Evolutionary conservation across 2,888 invertebrate genomes (phyloP).

Genomic region (Vesta saturnalis): DNA sequence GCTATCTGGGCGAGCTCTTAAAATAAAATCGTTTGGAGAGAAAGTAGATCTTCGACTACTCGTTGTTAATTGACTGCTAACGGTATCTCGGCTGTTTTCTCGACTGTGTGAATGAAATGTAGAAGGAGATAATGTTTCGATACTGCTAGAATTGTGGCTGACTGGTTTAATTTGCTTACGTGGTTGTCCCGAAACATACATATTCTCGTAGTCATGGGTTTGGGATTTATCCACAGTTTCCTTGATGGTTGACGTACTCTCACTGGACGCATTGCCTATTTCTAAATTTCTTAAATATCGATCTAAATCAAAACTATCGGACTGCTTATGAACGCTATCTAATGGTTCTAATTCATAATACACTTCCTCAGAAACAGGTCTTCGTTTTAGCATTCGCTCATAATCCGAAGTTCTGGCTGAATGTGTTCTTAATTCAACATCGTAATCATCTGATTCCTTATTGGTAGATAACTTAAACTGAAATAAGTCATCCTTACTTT

Average conservation of each 20-base stretch:
- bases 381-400: conserved; percentile 66
- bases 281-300: conserved; percentile 43
- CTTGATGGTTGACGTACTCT: neutral
- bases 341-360: conserved; percentile 73
- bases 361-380: conserved; percentile 81
- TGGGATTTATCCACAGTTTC: neutral
- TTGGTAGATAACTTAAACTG: neutral
- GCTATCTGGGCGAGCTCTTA: conserved; percentile 53
- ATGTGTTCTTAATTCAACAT: conserved; percentile 54
- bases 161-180: conserved; percentile 21
- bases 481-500: conserved; percentile 39
- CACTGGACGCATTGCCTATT: neutral
- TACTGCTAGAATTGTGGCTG: conserved; percentile 16
- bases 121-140: conserved; percentile 18
- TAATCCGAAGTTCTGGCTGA: conserved; percentile 46
- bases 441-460: conserved; percentile 57
- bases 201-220: conserved; percentile 57
- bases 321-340: neutral
- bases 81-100: conserved; percentile 44
- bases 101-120: conserved; percentile 38
- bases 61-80: conserved; percentile 33
- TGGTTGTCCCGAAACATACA: conserved; percentile 46
- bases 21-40: conserved; percentile 50
- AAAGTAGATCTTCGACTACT: conserved; percentile 42
- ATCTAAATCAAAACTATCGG: conserved; percentile 71